phyloP scores from a whole-genome alignment of 2,888 invertebrate species.

The Anagyrus pseudococci region DNA sequence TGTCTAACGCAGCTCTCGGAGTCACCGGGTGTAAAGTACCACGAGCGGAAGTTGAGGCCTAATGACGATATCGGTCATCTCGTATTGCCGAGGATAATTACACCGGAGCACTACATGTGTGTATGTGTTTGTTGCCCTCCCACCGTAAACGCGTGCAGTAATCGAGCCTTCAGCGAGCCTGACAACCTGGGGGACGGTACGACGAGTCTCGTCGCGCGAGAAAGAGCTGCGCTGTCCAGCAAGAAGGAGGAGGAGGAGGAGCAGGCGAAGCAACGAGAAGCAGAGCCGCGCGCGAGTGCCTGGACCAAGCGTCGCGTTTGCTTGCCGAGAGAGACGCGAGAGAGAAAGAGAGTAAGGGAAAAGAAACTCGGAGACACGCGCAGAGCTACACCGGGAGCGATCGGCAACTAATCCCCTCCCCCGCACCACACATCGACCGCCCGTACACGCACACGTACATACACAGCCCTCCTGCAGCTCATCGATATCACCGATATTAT shows the following conservation, averaged over 20 bases:
- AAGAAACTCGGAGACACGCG: neutral
- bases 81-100: slow-evolving; percentile 35
- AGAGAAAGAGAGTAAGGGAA: neutral
- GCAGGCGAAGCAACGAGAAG: slow-evolving; percentile 11
- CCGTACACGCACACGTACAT: slow-evolving; percentile 9
- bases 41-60: too few species aligned
- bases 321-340: too few species aligned
- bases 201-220: slow-evolving; percentile 7
- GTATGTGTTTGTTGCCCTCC: too few species aligned
- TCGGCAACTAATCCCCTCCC: too few species aligned
- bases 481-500: too few species aligned
- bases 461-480: too few species aligned
- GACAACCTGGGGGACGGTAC: slow-evolving; percentile 26
- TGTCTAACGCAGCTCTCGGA: too few species aligned
- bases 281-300: too few species aligned
- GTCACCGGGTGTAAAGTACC: too few species aligned
- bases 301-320: too few species aligned
- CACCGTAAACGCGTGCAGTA: slow-evolving; percentile 40
- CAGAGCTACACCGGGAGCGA: neutral
- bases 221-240: slow-evolving; percentile 1
- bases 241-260: slow-evolving; percentile 24
- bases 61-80: too few species aligned
- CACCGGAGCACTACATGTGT: too few species aligned
- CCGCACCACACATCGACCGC: neutral
- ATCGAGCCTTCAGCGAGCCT: slow-evolving; percentile 36